These are phyloP conservation scores for Corvus hawaiiensis DNA, from an alignment of 2,113 vertebrate genomes.

Conservation along the genomic window DNA sequence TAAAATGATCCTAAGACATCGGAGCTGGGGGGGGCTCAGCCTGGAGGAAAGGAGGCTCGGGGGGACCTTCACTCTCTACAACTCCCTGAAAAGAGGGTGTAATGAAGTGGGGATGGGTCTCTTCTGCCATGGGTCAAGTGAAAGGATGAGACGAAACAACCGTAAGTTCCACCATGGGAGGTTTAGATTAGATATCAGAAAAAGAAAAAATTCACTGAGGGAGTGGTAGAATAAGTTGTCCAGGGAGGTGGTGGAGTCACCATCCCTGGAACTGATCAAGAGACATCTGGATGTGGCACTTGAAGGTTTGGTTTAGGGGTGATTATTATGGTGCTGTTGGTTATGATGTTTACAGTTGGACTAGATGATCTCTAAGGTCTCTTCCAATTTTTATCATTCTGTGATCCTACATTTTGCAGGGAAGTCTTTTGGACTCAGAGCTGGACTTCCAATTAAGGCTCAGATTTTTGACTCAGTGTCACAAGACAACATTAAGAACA, in stretches of 20 bases:
- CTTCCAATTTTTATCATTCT: background rate
- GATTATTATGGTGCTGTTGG: background rate
- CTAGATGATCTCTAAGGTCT: background rate
- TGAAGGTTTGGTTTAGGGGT: background rate
- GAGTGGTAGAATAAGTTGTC: background rate
- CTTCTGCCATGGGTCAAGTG: background rate
- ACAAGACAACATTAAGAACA: background rate
- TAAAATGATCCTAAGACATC: background rate
- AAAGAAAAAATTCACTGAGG: background rate
- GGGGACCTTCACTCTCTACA: background rate
- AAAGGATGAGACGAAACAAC: background rate
- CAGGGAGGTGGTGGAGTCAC: background rate
- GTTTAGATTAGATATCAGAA: background rate
- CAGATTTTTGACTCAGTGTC: background rate
- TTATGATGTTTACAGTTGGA: background rate
- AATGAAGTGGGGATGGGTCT: background rate
- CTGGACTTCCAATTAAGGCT: background rate
- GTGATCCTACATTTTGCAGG: background rate
- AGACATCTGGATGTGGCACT: background rate
- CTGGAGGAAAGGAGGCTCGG: background rate
- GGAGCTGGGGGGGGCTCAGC: background rate
- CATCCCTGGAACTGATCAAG: background rate
- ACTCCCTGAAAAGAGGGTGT: background rate
- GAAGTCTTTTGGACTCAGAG: background rate
- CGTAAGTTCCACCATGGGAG: background rate